A percentile compares a stretch with the other conserved stretches of the same genome.
Evolutionary conservation across 2,797 vertebrate species (phyloP).

Genomic region (Acrossocheilus fasciatus): DNA sequence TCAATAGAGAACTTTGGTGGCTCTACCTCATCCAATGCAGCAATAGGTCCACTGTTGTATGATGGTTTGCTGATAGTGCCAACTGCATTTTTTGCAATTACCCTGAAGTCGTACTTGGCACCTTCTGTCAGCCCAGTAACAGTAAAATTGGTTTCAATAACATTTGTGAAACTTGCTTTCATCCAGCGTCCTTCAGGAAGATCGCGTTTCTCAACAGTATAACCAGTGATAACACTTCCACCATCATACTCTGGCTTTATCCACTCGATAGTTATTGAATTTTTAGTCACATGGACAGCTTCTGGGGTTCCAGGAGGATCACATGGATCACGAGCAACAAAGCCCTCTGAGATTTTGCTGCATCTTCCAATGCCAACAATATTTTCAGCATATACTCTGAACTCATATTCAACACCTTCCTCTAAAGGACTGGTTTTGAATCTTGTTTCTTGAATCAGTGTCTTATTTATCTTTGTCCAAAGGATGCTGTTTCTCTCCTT

Average conservation of each 20-base stretch:
- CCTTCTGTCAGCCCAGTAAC: conserved; percentile 94
- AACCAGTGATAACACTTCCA: conserved; percentile 95
- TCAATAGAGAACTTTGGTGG: conserved; percentile 96
- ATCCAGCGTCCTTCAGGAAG: conserved; percentile 97
- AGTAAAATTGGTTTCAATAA: conserved; percentile 95
- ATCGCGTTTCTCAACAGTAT: conserved; percentile 96
- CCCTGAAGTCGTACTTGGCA: conserved; percentile 96
- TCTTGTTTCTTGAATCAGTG: conserved; percentile 88
- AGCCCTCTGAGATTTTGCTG: conserved; percentile 96
- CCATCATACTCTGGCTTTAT: conserved; percentile 97
- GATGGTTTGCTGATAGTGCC: conserved; percentile 95
- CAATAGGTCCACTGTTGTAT: conserved; percentile 95
- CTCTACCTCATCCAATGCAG: conserved; percentile 91
- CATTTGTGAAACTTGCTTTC: conserved; percentile 96
- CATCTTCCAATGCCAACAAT: conserved; percentile 95
- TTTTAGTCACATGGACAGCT: conserved; percentile 90
- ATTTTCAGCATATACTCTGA: conserved; percentile 96
- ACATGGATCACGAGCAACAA: conserved; percentile 93
- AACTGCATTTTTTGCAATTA: conserved; percentile 97
- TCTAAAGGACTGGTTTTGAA: conserved; percentile 94
- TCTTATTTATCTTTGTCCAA: conserved; percentile 97
- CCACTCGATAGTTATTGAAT: conserved; percentile 92
- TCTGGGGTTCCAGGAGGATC: conserved; percentile 96
- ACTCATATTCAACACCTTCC: conserved; percentile 97
- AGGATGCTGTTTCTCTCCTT: conserved; percentile 99